Conservation (phyloP, 2,888 invertebrate species). For the Diarsia dahlii region DNA sequence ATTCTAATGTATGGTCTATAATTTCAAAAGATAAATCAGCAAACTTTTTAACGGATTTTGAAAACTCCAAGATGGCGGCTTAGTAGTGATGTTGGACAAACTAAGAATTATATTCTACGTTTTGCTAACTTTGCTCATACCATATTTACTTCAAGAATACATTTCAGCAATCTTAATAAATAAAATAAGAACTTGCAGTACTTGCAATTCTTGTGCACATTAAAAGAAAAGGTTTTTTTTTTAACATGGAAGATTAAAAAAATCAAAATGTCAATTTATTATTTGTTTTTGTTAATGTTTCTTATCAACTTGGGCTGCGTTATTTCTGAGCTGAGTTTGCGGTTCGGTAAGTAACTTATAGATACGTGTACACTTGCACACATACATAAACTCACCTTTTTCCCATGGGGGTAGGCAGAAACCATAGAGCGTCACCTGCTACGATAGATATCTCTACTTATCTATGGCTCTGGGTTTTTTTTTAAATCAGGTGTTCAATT, state of each 20-base stretch:
- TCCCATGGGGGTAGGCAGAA: too few relatives aligned
- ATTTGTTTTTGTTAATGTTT: slow-evolving; percentile 75
- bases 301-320: slow-evolving; percentile 79
- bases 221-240: slow-evolving; percentile 17
- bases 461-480: too few relatives aligned
- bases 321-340: slow-evolving; percentile 81
- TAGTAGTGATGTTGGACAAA: slow-evolving; percentile 80
- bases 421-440: too few relatives aligned
- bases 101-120: slow-evolving; percentile 84
- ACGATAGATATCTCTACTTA: too few relatives aligned
- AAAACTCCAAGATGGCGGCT: slow-evolving; percentile 37
- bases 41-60: neutral
- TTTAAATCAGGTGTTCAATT: too few relatives aligned
- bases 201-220: slow-evolving; percentile 72
- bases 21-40: neutral
- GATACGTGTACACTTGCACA: too few relatives aligned
- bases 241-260: slow-evolving; percentile 9
- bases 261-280: slow-evolving; percentile 64
- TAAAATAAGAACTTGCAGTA: slow-evolving; percentile 79
- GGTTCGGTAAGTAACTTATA: slow-evolving; percentile 80
- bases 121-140: slow-evolving; percentile 82
- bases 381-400: too few relatives aligned
- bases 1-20: too few relatives aligned
- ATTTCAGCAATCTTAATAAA: slow-evolving; percentile 84
- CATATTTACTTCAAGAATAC: slow-evolving; percentile 86